These are phyloP conservation scores for Trichopoda pennipes DNA, from an alignment of 2,888 invertebrate genomes.

Conservation along the genomic window DNA sequence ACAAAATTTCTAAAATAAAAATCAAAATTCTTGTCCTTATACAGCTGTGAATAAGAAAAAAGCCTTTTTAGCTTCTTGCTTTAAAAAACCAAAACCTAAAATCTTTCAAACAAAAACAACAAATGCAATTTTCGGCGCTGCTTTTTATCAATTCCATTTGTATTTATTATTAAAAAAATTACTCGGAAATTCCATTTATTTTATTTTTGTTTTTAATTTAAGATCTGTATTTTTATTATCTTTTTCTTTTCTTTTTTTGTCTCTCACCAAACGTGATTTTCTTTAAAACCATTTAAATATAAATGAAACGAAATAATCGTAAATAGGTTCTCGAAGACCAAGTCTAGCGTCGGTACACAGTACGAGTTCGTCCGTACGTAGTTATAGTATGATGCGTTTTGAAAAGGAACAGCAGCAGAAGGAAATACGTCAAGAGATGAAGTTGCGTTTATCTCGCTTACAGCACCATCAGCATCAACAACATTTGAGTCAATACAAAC, in stretches of 20 bases:
- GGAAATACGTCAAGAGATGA: slow-evolving; percentile 89
- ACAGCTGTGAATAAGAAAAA: slow-evolving; percentile 22
- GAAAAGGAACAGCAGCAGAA: slow-evolving; percentile 91
- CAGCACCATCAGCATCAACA: slow-evolving; percentile 82
- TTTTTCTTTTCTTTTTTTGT: slow-evolving; percentile 26
- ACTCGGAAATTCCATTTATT: slow-evolving; percentile 40
- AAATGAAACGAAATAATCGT: slow-evolving; percentile 4
- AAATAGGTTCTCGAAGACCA: slow-evolving; percentile 91
- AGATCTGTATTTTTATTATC: slow-evolving; percentile 36
- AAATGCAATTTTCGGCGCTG: slow-evolving; percentile 42
- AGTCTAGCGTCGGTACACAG: slow-evolving; percentile 93
- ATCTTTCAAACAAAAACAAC: slow-evolving; percentile 22
- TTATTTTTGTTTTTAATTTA: slow-evolving; percentile 3
- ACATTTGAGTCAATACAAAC: slow-evolving; percentile 82
- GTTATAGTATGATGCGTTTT: slow-evolving; percentile 90
- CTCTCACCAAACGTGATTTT: neutral
- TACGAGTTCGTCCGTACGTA: slow-evolving; percentile 90
- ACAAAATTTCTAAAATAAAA: slow-evolving; percentile 45
- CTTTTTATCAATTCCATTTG: slow-evolving; percentile 46
- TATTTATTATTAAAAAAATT: slow-evolving; percentile 24
- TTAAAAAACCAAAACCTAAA: slow-evolving; percentile 16
- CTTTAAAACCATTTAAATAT: neutral
- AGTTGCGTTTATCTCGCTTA: slow-evolving; percentile 87
- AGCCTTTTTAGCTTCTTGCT: slow-evolving; percentile 50
- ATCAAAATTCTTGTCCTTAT: slow-evolving; percentile 3